phyloP scores from a whole-genome alignment of 2,888 invertebrate species.

The Chrysotoxum bicinctum region DNA sequence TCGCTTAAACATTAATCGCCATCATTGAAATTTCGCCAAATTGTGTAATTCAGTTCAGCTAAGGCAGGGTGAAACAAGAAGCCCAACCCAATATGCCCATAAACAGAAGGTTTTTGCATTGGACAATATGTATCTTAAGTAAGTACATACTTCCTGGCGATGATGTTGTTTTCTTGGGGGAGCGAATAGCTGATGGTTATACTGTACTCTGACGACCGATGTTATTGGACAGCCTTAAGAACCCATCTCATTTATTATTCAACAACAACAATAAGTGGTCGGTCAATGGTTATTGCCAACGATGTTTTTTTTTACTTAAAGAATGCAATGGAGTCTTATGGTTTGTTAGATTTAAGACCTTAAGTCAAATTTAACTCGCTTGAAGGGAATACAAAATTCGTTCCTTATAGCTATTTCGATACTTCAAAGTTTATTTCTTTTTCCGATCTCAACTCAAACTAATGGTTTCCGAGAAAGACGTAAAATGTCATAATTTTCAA shows the following conservation, averaged over 20 bases:
- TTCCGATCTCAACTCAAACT: constrained; percentile 13
- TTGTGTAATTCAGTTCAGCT: constrained; percentile 17
- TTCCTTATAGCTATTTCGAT: not conserved
- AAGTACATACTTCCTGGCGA: not conserved
- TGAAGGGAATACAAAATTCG: constrained; percentile 1
- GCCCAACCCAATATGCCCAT: constrained; percentile 24
- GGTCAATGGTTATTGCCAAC: no score
- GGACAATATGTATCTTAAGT: not conserved
- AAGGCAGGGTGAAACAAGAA: not conserved
- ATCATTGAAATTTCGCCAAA: not conserved
- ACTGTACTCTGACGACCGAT: not conserved
- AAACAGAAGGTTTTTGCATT: not conserved
- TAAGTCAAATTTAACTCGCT: constrained; percentile 10
- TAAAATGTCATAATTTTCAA: constrained; percentile 39
- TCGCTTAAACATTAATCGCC: not conserved
- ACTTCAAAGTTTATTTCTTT: not conserved
- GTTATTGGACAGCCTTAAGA: constrained; percentile 24
- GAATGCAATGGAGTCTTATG: not conserved
- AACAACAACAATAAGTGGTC: not conserved
- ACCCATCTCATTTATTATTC: constrained; percentile 34
- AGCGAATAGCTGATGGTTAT: not conserved
- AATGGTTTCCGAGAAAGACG: constrained; percentile 25
- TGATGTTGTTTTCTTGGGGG: not conserved
- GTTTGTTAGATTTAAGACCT: constrained; percentile 15
- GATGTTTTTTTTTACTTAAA: not conserved